A percentile compares a stretch with the other conserved stretches of the same genome.
These are phyloP conservation scores for Gobionotothen gibberifrons DNA, from an alignment of 2,797 vertebrate genomes.

Conservation along the genomic window DNA sequence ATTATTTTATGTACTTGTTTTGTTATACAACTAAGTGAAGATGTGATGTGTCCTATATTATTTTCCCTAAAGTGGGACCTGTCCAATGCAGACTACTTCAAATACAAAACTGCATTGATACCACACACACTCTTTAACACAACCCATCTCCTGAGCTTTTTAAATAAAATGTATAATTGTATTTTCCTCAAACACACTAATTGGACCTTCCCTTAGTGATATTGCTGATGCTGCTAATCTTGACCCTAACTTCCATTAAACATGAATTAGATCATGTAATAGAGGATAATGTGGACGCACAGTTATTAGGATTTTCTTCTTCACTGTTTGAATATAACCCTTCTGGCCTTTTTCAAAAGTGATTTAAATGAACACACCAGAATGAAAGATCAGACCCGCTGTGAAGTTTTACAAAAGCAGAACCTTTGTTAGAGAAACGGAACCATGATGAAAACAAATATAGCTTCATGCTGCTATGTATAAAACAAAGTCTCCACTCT, in stretches of 20 bases:
- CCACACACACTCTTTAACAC: conserved; percentile 29
- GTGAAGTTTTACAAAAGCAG: neutral
- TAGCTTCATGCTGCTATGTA: neutral
- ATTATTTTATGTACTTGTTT: neutral
- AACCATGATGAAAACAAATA: neutral
- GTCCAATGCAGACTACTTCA: conserved; percentile 8
- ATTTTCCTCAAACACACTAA: conserved; percentile 13
- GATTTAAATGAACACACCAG: conserved; percentile 7
- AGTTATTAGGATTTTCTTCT: conserved; percentile 12
- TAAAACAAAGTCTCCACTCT: neutral
- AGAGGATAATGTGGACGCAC: neutral
- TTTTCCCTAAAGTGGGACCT: neutral
- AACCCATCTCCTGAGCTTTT: conserved; percentile 3
- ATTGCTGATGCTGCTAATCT: neutral
- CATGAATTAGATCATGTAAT: neutral
- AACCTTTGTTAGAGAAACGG: conserved; percentile 18
- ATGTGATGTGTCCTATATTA: neutral
- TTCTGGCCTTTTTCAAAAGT: conserved; percentile 16
- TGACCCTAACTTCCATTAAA: conserved; percentile 1
- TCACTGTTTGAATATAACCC: conserved; percentile 18
- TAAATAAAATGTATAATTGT: neutral
- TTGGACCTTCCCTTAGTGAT: neutral
- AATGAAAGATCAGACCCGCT: conserved; percentile 17
- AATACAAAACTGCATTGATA: conserved; percentile 7
- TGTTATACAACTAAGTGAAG: neutral